These are phyloP conservation scores for Phorcus lineatus DNA, from an alignment of 2,888 invertebrate genomes.

Conservation along the genomic window DNA sequence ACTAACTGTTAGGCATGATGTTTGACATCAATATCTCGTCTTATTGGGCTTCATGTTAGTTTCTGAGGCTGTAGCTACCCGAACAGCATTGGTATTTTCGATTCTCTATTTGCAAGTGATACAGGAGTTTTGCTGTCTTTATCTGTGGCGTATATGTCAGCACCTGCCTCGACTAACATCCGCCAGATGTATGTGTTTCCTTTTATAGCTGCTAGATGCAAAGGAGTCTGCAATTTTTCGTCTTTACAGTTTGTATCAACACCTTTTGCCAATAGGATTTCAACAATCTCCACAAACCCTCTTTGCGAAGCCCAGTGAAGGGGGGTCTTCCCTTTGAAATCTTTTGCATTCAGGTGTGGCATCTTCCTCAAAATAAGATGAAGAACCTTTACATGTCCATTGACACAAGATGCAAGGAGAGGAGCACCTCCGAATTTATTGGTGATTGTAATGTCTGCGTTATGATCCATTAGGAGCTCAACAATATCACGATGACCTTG, in stretches of 20 bases:
- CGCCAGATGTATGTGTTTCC: constrained; percentile 4
- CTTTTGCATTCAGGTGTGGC: background rate
- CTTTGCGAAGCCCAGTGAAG: constrained; percentile 11
- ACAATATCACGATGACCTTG: constrained; percentile 1
- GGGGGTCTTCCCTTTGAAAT: background rate
- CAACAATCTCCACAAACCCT: constrained; percentile 7
- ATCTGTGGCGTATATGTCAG: background rate
- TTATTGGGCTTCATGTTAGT: too few species aligned
- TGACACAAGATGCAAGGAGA: background rate
- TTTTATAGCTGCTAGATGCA: background rate
- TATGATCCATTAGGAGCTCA: background rate
- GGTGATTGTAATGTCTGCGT: background rate
- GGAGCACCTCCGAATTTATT: background rate
- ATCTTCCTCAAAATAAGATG: background rate
- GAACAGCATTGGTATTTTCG: constrained; percentile 7
- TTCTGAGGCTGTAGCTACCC: background rate
- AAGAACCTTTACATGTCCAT: background rate
- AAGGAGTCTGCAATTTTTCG: background rate
- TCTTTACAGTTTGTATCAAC: background rate
- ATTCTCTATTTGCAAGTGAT: constrained; percentile 9
- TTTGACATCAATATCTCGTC: too few species aligned
- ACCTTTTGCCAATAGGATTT: background rate
- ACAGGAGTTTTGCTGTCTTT: background rate
- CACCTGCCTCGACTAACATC: background rate
- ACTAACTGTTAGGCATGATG: too few species aligned